Percentiles rank a stretch among this genome's conserved stretches.
Evolutionary conservation across 2,113 vertebrate genomes (phyloP).

Genomic region (Zosterops hypoxanthus): DNA sequence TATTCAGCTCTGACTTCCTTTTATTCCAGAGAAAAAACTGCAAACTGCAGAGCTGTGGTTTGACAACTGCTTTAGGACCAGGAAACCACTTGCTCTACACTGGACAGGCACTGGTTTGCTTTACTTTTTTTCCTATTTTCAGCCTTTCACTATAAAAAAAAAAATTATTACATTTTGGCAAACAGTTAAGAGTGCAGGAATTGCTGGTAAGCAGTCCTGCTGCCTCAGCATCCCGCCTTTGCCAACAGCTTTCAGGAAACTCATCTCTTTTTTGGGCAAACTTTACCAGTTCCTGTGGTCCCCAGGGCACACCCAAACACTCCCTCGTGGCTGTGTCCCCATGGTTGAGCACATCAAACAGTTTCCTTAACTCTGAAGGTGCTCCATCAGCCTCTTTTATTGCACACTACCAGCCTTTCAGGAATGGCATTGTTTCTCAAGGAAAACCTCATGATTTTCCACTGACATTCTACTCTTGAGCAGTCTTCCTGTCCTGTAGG

Average conservation of each 20-base stretch:
- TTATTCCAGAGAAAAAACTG: background rate
- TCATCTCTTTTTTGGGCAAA: background rate
- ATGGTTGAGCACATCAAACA: background rate
- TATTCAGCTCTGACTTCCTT: background rate
- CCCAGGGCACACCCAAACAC: background rate
- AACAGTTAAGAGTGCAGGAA: background rate
- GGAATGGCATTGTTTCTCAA: background rate
- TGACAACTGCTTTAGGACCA: background rate
- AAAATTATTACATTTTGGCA: background rate
- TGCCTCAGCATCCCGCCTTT: background rate
- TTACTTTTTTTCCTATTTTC: constrained; percentile 29
- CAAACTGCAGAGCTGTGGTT: background rate
- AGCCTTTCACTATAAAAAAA: background rate
- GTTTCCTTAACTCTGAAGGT: background rate
- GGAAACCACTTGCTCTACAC: background rate
- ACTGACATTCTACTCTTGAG: background rate
- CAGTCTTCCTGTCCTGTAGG: background rate
- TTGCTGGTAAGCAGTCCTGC: constrained; percentile 23
- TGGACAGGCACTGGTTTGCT: background rate
- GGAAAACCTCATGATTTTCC: background rate
- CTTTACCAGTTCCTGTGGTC: background rate
- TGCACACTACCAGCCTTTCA: background rate
- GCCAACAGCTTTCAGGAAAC: constrained; percentile 1
- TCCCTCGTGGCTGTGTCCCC: background rate
- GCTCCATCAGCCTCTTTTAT: background rate